These are phyloP conservation scores for Nesometra sesokonis DNA, from an alignment of 35 echinoderm and acorn worm species.

Conservation along the genomic window DNA sequence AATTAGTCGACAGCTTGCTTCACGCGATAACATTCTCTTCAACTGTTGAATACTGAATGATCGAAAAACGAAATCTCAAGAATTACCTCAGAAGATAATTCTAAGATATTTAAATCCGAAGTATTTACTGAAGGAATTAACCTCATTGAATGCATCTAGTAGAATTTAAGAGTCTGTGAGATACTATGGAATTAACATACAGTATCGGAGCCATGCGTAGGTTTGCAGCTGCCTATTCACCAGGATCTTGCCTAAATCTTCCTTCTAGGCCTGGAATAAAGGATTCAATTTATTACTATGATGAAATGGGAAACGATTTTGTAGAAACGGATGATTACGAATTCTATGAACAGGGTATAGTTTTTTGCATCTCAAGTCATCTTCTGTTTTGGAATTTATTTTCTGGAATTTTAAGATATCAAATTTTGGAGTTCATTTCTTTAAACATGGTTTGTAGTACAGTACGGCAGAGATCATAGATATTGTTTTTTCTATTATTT, in stretches of 20 bases:
- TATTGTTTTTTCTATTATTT: no score
- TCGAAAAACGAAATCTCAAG: neutral
- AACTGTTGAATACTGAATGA: no score
- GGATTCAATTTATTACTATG: neutral
- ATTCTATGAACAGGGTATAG: neutral
- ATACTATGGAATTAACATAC: neutral
- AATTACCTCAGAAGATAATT: neutral
- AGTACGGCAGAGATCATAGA: neutral
- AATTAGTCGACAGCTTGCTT: neutral
- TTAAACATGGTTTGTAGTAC: neutral
- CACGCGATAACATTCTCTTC: neutral
- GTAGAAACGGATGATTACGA: neutral
- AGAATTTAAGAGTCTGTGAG: neutral
- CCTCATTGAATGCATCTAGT: neutral
- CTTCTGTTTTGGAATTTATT: neutral
- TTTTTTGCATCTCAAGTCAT: no score
- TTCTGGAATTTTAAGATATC: neutral
- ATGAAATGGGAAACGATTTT: neutral
- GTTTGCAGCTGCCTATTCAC: neutral
- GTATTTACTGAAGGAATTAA: neutral
- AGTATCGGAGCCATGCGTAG: neutral
- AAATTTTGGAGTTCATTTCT: neutral
- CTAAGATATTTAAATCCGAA: neutral
- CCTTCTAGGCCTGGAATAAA: neutral
- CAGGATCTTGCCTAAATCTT: neutral